Conservation (phyloP, 1,140 invertebrate species). For the Lycorma delicatula region DNA sequence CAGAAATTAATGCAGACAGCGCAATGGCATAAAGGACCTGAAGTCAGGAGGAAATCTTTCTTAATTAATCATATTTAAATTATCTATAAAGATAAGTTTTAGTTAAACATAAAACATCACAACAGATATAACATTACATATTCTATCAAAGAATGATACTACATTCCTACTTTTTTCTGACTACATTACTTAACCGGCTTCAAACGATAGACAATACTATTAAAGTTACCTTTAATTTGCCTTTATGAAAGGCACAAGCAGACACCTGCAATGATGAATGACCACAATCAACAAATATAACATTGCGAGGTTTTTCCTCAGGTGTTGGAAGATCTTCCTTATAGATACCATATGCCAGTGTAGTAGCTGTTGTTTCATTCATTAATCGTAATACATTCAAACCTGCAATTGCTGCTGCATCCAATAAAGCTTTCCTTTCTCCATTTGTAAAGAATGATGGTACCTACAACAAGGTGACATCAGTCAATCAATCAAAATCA, state of each 20-base stretch:
- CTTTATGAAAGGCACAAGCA: conserved; percentile 87
- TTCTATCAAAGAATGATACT: too few relatives aligned
- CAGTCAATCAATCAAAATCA: conserved; percentile 3
- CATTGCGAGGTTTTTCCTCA: conserved; percentile 79
- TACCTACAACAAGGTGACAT: conserved; percentile 42
- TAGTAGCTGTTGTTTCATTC: conserved; percentile 95
- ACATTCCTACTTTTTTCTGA: too few relatives aligned
- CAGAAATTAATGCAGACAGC: too few relatives aligned
- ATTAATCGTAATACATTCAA: conserved; percentile 90
- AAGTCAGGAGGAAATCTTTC: too few relatives aligned
- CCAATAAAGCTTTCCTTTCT: conserved; percentile 82
- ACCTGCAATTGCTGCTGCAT: conserved; percentile 79
- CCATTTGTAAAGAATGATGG: conserved; percentile 91
- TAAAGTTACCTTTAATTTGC: conserved; percentile 87
- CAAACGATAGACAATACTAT: too few relatives aligned
- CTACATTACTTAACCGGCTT: too few relatives aligned
- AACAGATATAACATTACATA: too few relatives aligned
- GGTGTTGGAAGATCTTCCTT: conserved; percentile 85
- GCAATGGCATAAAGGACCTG: too few relatives aligned
- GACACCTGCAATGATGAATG: conserved; percentile 76
- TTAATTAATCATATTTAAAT: too few relatives aligned
- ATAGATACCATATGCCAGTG: conserved; percentile 93
- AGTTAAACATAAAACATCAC: too few relatives aligned
- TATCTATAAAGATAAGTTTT: too few relatives aligned
- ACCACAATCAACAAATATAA: conserved; percentile 90